Percentiles rank a stretch among this genome's conserved stretches.
Evolutionary conservation across 2,797 vertebrate genomes (phyloP).

Genomic region (Atherinosoma microstoma): DNA sequence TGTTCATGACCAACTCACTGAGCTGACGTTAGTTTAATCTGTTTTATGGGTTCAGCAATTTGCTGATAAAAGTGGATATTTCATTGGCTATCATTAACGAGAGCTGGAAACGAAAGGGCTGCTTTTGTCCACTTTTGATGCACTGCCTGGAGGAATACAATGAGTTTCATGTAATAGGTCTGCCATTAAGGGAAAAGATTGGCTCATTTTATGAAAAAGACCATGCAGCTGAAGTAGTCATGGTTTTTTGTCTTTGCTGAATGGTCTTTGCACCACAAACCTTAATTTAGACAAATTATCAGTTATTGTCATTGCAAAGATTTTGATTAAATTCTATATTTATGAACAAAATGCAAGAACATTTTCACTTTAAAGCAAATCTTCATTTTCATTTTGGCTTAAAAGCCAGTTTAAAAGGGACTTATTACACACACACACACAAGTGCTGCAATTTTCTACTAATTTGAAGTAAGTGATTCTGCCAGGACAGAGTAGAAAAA

Average conservation of each 20-base stretch:
- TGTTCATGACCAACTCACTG: background rate
- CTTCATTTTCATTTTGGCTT: conserved; percentile 1
- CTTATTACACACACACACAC: background rate
- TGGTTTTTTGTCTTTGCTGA: too few relatives aligned
- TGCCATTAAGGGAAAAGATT: background rate
- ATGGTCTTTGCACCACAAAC: background rate
- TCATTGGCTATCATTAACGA: background rate
- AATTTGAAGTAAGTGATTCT: conserved; percentile 2
- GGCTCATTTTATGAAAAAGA: background rate
- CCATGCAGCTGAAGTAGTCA: background rate
- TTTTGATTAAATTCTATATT: background rate
- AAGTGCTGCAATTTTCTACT: background rate
- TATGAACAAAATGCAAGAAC: background rate
- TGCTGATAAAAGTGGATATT: background rate
- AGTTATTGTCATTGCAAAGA: background rate
- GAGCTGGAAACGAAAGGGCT: background rate
- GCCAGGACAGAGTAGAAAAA: background rate
- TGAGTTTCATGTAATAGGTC: background rate
- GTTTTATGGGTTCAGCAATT: background rate
- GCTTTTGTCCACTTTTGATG: background rate
- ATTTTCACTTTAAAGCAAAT: background rate
- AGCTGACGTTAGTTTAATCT: background rate
- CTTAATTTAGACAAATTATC: background rate
- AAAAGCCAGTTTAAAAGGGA: conserved; percentile 2
- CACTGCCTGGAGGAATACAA: background rate